Conservation (phyloP, 2,113 vertebrate genomes). For the Coryphaenoides rupestris region DNA sequence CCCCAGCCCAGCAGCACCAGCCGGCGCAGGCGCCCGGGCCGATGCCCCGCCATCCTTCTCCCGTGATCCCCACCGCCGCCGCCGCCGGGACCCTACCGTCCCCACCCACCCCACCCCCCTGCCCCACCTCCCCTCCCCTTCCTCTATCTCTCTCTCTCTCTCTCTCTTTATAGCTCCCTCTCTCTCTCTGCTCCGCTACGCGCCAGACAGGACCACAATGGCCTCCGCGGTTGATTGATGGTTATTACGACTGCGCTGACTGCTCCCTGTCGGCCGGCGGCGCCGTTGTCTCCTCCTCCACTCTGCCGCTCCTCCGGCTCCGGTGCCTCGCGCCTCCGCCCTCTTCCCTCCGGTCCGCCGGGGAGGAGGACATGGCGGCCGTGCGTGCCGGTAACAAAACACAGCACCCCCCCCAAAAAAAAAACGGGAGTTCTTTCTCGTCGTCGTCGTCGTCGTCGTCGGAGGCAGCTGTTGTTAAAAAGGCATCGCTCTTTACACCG, state of each 20-base stretch:
- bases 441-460: too few species aligned
- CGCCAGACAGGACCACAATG: constrained; percentile 62
- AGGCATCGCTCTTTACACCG: too few species aligned
- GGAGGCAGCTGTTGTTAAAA: too few species aligned
- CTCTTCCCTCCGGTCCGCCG: constrained; percentile 7
- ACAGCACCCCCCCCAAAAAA: too few species aligned
- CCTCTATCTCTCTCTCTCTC: constrained; percentile 34
- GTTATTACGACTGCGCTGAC: constrained; percentile 29
- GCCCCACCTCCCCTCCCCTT: constrained; percentile 38
- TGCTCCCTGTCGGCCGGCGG: constrained; percentile 30
- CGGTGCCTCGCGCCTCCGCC: neutral
- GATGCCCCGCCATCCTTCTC: constrained; percentile 66
- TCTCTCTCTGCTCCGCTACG: constrained; percentile 40
- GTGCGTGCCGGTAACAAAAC: constrained; percentile 22
- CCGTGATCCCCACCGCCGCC: constrained; percentile 25
- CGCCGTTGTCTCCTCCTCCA: constrained; percentile 23
- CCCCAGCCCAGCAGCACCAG: constrained; percentile 56
- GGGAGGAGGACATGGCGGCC: neutral
- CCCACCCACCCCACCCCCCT: constrained; percentile 39
- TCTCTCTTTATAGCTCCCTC: constrained; percentile 37
- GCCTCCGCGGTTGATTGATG: constrained; percentile 64
- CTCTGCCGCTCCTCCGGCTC: constrained; percentile 12
- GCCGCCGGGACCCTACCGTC: constrained; percentile 32
- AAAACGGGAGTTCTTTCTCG: constrained; percentile 13
- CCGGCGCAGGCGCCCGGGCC: constrained; percentile 50